Conservation (phyloP, 1,140 invertebrate genomes). For the Musca vetustissima region DNA sequence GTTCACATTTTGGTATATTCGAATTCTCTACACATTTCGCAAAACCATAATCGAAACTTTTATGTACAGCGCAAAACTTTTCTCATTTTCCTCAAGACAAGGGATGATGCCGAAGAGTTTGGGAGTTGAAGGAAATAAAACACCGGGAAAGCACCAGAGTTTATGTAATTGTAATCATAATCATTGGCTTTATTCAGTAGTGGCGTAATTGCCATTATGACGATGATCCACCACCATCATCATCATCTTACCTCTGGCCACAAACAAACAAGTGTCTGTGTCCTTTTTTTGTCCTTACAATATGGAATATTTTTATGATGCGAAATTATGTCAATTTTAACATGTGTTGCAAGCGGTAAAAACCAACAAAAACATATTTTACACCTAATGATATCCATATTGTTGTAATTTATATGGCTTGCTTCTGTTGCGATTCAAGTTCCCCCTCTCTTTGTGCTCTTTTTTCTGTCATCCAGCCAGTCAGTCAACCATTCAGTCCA, state of each 20-base stretch:
- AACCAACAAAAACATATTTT: slow-evolving; percentile 30
- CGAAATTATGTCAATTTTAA: slow-evolving; percentile 31
- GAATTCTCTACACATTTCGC: background rate
- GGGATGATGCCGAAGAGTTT: too few relatives aligned
- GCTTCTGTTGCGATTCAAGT: background rate
- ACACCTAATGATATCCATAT: slow-evolving; percentile 27
- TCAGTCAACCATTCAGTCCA: too few relatives aligned
- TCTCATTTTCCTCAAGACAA: too few relatives aligned
- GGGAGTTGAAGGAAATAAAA: too few relatives aligned
- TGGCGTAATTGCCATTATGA: too few relatives aligned
- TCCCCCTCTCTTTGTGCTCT: background rate
- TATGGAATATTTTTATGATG: slow-evolving; percentile 20
- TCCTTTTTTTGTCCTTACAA: background rate
- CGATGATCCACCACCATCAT: background rate
- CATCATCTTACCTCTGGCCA: background rate
- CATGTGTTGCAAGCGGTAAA: slow-evolving; percentile 28
- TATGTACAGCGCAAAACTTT: too few relatives aligned
- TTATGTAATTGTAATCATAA: background rate
- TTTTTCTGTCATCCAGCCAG: background rate
- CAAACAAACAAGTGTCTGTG: slow-evolving; percentile 11
- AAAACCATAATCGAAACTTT: too few relatives aligned
- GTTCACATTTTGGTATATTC: slow-evolving; percentile 1
- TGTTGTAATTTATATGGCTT: slow-evolving; percentile 1
- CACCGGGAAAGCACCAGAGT: too few relatives aligned
- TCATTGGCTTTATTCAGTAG: background rate